These are phyloP conservation scores for Nomada goodeniana DNA, from an alignment of 2,888 invertebrate species.

Conservation along the genomic window DNA sequence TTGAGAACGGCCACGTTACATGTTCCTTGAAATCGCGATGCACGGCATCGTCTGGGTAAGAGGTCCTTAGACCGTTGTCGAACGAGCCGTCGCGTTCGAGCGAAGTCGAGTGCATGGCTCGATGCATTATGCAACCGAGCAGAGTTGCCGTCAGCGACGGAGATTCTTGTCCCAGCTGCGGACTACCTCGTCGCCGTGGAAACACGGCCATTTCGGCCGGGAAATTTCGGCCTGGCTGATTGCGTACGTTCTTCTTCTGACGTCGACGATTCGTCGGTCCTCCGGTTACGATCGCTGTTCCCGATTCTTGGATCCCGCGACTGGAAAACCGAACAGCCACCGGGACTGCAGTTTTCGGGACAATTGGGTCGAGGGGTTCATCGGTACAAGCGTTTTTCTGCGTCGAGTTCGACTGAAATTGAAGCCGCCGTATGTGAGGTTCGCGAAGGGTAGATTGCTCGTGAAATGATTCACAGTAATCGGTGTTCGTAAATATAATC, in stretches of 20 bases:
- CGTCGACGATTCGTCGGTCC: conserved; percentile 18
- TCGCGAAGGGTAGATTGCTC: too few species aligned
- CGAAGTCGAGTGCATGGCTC: conserved; percentile 54
- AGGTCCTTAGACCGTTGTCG: conserved; percentile 61
- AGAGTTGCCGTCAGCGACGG: conserved; percentile 32
- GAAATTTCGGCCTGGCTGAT: conserved; percentile 20
- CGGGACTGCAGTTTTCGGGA: too few species aligned
- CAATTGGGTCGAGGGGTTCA: too few species aligned
- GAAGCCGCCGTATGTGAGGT: too few species aligned
- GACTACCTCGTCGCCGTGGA: conserved; percentile 3
- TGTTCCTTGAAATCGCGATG: conserved; percentile 51
- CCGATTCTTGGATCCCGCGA: too few species aligned
- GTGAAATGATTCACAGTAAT: too few species aligned
- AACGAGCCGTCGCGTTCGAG: conserved; percentile 50
- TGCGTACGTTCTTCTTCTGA: background rate
- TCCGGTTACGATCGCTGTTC: background rate
- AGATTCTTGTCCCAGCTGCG: conserved; percentile 37
- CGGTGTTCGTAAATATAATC: too few species aligned
- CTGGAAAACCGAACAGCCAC: too few species aligned
- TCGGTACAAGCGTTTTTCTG: too few species aligned
- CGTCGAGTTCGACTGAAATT: too few species aligned
- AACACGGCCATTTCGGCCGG: conserved; percentile 10
- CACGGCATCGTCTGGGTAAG: conserved; percentile 33
- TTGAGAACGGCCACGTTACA: conserved; percentile 51
- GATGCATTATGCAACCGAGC: conserved; percentile 62